These are phyloP conservation scores for Prionailurus bengalensis DNA, from an alignment of 2,113 vertebrate species.

Conservation along the genomic window DNA sequence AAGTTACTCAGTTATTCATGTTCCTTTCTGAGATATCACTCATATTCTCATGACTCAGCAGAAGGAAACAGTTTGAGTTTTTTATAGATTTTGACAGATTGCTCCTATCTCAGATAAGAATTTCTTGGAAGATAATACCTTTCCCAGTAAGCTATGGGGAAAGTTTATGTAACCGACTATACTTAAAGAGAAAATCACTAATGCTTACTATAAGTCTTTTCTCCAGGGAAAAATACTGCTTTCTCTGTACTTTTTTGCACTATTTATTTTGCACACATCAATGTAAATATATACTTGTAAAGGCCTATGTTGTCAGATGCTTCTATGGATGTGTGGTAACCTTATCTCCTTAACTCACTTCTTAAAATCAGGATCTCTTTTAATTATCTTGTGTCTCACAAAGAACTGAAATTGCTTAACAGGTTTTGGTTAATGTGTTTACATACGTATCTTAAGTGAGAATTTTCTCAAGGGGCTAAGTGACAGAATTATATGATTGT, in stretches of 20 bases:
- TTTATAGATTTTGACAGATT: slow-evolving; percentile 25
- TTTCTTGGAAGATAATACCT: slow-evolving; percentile 19
- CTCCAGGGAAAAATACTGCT: not conserved
- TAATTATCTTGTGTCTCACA: not conserved
- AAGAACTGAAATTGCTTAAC: not conserved
- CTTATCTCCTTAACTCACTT: not conserved
- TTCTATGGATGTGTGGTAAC: not conserved
- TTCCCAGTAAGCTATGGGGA: not conserved
- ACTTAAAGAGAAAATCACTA: not conserved
- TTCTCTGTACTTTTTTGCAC: not conserved
- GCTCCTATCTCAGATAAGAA: slow-evolving; percentile 38
- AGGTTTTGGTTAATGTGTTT: not conserved
- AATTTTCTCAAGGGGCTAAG: not conserved
- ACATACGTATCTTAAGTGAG: not conserved
- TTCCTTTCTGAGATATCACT: not conserved
- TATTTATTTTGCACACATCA: slow-evolving; percentile 25
- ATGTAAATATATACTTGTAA: not conserved
- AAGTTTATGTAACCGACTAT: slow-evolving; percentile 6
- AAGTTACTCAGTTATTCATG: slow-evolving; percentile 5
- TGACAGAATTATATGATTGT: not conserved
- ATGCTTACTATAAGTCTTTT: not conserved
- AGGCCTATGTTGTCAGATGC: not conserved
- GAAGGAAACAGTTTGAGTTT: not conserved
- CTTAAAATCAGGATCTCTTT: slow-evolving; percentile 15
- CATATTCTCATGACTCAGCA: slow-evolving; percentile 48